phyloP scores from a whole-genome alignment of 2,113 vertebrate species.

The Sceloporus undulatus region DNA sequence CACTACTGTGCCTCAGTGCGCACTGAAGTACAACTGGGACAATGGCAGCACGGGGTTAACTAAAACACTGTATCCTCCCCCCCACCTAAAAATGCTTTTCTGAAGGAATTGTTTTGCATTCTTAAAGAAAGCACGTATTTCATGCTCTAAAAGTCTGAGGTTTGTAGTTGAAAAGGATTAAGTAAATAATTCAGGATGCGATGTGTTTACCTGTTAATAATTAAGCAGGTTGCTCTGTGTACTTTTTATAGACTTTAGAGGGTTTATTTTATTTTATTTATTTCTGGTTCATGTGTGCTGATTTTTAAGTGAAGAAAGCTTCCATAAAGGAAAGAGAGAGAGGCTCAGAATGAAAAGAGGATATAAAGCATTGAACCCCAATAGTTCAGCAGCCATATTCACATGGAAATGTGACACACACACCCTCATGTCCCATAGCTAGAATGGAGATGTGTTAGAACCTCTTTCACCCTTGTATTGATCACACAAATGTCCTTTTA shows the following conservation, averaged over 20 bases:
- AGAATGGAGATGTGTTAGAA: conserved; percentile 45
- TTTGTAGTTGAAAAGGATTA: conserved; percentile 79
- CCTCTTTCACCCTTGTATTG: not conserved
- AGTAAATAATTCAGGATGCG: conserved; percentile 83
- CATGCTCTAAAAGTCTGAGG: conserved; percentile 76
- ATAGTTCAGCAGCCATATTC: conserved; percentile 29
- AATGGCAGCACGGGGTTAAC: conserved; percentile 63
- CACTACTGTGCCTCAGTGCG: conserved; percentile 54
- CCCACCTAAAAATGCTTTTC: conserved; percentile 38
- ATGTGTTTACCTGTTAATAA: conserved; percentile 85
- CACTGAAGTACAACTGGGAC: conserved; percentile 40
- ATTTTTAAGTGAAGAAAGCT: conserved; percentile 73
- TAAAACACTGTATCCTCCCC: conserved; percentile 45
- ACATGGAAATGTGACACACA: not conserved
- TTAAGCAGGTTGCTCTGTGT: conserved; percentile 79
- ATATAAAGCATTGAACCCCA: conserved; percentile 60
- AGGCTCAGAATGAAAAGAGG: conserved; percentile 40
- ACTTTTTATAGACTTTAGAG: conserved; percentile 75
- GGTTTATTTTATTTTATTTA: conserved; percentile 76
- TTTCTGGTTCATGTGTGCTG: conserved; percentile 65
- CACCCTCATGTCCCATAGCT: conserved; percentile 42
- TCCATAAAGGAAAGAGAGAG: conserved; percentile 22
- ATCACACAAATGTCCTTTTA: not conserved
- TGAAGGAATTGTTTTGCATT: conserved; percentile 68
- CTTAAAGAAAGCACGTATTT: conserved; percentile 72